Evolutionary conservation across 2,113 vertebrate genomes (phyloP).

Genomic region (Hydrochoerus hydrochaeris): DNA sequence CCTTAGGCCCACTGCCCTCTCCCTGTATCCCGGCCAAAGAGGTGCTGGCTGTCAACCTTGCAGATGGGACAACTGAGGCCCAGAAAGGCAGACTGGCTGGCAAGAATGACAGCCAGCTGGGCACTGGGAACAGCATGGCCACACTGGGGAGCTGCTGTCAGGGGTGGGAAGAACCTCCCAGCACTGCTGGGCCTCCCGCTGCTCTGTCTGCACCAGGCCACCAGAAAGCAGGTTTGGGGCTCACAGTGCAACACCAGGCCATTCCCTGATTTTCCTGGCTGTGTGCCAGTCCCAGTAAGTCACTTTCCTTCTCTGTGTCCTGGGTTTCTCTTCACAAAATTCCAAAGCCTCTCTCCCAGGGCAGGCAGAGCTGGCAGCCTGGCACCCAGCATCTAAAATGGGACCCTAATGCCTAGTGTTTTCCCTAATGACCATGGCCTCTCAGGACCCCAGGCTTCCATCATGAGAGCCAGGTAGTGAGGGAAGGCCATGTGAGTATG

Average conservation of each 20-base stretch:
- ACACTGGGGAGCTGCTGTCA: too few relatives aligned
- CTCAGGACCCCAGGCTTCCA: not conserved
- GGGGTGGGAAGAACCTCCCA: not conserved
- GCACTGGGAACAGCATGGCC: too few relatives aligned
- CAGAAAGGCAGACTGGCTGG: not conserved
- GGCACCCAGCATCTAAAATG: not conserved
- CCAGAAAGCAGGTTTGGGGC: not conserved
- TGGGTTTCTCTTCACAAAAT: conserved; percentile 47
- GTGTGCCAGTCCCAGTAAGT: not conserved
- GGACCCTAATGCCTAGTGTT: not conserved
- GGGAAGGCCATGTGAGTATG: not conserved
- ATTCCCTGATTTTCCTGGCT: not conserved
- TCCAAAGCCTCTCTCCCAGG: not conserved
- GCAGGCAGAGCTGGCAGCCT: not conserved
- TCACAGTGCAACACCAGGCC: not conserved
- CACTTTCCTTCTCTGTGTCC: not conserved
- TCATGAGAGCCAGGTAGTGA: not conserved
- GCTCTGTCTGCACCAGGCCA: not conserved
- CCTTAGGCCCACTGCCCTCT: not conserved
- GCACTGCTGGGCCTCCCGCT: not conserved
- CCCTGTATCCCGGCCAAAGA: not conserved
- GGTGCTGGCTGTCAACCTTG: not conserved
- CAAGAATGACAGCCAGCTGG: not conserved
- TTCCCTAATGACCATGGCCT: not conserved
- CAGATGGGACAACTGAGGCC: not conserved